Evolutionary conservation across 2,888 invertebrate genomes (phyloP).

Genomic region (Ligdia adustata): DNA sequence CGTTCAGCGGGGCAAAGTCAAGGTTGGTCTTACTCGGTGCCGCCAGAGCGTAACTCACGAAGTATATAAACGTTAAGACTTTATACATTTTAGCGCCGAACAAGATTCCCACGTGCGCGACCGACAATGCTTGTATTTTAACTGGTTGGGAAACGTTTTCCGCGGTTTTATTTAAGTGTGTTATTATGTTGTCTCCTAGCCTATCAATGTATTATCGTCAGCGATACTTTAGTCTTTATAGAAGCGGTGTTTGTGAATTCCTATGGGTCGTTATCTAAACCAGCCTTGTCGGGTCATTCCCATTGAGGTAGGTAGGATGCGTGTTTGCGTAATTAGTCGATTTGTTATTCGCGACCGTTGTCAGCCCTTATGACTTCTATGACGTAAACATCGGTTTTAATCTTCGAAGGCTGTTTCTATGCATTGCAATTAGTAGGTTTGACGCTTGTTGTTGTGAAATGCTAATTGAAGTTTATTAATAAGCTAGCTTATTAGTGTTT

Average conservation of each 20-base stretch:
- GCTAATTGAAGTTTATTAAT: background rate
- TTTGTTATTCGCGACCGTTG: slow-evolving; percentile 9
- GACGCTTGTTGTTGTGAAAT: too few relatives aligned
- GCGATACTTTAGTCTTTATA: slow-evolving; percentile 12
- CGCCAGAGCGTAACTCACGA: slow-evolving; percentile 44
- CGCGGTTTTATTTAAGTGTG: slow-evolving; percentile 35
- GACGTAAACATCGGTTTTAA: background rate
- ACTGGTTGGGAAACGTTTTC: slow-evolving; percentile 62
- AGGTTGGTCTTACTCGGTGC: slow-evolving; percentile 49
- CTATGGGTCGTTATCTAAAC: slow-evolving; percentile 12
- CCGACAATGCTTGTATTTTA: slow-evolving; percentile 61
- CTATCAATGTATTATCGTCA: slow-evolving; percentile 9
- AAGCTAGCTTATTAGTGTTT: background rate
- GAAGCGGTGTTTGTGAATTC: slow-evolving; percentile 24
- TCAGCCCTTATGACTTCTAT: slow-evolving; percentile 20
- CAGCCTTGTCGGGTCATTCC: slow-evolving; percentile 15
- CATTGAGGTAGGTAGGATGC: slow-evolving; percentile 7
- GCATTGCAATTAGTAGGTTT: too few relatives aligned
- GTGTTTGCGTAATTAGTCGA: background rate
- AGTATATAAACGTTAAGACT: slow-evolving; percentile 49
- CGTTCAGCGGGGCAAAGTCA: slow-evolving; percentile 61
- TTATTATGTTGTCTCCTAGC: slow-evolving; percentile 27
- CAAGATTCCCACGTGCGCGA: slow-evolving; percentile 56
- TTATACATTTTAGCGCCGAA: slow-evolving; percentile 58
- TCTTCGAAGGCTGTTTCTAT: slow-evolving; percentile 10